phyloP scores from a whole-genome alignment of 2,113 vertebrate genomes.

The Mesembrinibis cayennensis region DNA sequence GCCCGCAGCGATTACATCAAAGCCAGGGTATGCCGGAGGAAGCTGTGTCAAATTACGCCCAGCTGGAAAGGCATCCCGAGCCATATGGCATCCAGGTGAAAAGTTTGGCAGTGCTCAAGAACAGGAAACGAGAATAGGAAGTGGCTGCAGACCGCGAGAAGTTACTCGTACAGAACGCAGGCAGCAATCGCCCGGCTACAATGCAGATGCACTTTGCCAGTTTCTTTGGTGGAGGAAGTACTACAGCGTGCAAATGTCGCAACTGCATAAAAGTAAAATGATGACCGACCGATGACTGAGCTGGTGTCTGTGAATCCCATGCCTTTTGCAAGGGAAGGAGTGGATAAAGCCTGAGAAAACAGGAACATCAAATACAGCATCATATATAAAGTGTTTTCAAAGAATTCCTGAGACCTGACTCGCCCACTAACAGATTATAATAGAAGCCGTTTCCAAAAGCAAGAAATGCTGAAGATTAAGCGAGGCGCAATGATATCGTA shows the following conservation, averaged over 20 bases:
- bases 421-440: fast-evolving
- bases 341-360: not conserved
- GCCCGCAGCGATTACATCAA: not conserved
- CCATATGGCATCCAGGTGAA: not conserved
- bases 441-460: not conserved
- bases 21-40: not conserved
- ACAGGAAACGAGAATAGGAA: not conserved
- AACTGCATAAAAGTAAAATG: fast-evolving
- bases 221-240: not conserved
- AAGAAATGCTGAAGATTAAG: fast-evolving
- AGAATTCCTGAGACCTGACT: not conserved
- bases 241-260: fast-evolving
- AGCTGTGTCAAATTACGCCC: not conserved
- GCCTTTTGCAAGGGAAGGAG: not conserved
- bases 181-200: fast-evolving
- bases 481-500: fast-evolving
- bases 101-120: not conserved
- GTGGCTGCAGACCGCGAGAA: not conserved
- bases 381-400: fast-evolving
- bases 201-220: fast-evolving
- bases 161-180: not conserved
- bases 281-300: fast-evolving
- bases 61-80: not conserved
- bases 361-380: not conserved
- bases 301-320: not conserved